phyloP scores from a whole-genome alignment of 2,797 vertebrate species.

The Amblyopsis hoosieri region DNA sequence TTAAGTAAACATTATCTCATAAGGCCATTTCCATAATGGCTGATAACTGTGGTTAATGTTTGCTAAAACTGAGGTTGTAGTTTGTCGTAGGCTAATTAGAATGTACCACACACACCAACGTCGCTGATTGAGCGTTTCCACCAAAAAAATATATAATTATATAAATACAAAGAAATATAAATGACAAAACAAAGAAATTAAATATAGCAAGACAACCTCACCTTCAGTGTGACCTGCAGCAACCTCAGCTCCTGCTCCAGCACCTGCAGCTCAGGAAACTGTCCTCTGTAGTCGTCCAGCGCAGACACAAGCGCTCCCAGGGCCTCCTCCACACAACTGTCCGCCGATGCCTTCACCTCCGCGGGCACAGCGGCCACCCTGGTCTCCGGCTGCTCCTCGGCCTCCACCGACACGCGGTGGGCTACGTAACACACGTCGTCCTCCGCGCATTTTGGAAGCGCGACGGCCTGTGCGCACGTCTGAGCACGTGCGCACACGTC shows the following conservation, averaged over 20 bases:
- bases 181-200: too few relatives aligned
- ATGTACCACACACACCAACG: background rate
- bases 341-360: constrained; percentile 42
- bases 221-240: constrained; percentile 88
- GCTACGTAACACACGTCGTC: constrained; percentile 50
- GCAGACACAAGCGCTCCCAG: constrained; percentile 82
- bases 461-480: background rate
- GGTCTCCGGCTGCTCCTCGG: constrained; percentile 35
- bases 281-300: constrained; percentile 92
- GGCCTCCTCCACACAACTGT: constrained; percentile 86
- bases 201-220: constrained; percentile 58
- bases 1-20: too few relatives aligned
- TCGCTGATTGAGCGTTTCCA: too few relatives aligned
- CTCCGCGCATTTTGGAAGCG: constrained; percentile 9
- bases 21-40: too few relatives aligned
- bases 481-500: constrained; percentile 6
- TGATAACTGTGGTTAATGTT: too few relatives aligned
- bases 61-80: too few relatives aligned
- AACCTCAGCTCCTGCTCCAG: constrained; percentile 89
- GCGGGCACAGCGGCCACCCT: constrained; percentile 24
- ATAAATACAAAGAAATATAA: too few relatives aligned
- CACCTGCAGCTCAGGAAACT: constrained; percentile 90
- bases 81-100: too few relatives aligned
- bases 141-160: too few relatives aligned
- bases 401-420: constrained; percentile 51